Percentiles rank a stretch among this genome's conserved stretches.
phyloP scores from a whole-genome alignment of 1,140 invertebrate genomes.

The Sarcophaga peregrina region DNA sequence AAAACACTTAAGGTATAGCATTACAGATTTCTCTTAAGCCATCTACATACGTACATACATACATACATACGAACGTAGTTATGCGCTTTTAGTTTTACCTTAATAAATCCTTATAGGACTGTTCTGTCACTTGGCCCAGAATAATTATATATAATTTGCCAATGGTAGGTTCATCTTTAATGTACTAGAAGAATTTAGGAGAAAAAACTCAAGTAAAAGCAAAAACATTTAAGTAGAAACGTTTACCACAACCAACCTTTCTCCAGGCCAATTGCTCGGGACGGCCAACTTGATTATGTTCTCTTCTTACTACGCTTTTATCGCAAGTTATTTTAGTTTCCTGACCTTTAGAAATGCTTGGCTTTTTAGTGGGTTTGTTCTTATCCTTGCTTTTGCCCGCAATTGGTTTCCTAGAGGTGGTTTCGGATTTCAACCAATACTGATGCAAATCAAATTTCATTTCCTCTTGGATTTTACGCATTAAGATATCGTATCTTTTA shows the following conservation, averaged over 20 bases:
- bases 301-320: not conserved
- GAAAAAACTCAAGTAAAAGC: not conserved
- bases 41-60: not conserved
- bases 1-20: slow-evolving; percentile 26
- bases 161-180: slow-evolving; percentile 42
- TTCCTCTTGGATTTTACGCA: slow-evolving; percentile 31
- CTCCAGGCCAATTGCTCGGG: not conserved
- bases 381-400: not conserved
- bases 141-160: slow-evolving; percentile 42
- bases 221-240: no score
- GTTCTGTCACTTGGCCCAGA: slow-evolving; percentile 33
- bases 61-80: not conserved
- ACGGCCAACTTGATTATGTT: slow-evolving; percentile 23
- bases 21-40: slow-evolving; percentile 17
- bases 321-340: not conserved
- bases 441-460: slow-evolving; percentile 33
- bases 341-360: not conserved
- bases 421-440: slow-evolving; percentile 34
- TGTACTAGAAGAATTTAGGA: slow-evolving; percentile 42
- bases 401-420: not conserved
- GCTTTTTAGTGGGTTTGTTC: not conserved
- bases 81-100: slow-evolving; percentile 30
- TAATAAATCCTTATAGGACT: slow-evolving; percentile 35
- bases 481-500: not conserved
- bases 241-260: not conserved